Evolutionary conservation across 2,888 invertebrate genomes (phyloP), one percentile per base, ranked within the genome.

Genomic region (Orthosia gothica): DNA sequence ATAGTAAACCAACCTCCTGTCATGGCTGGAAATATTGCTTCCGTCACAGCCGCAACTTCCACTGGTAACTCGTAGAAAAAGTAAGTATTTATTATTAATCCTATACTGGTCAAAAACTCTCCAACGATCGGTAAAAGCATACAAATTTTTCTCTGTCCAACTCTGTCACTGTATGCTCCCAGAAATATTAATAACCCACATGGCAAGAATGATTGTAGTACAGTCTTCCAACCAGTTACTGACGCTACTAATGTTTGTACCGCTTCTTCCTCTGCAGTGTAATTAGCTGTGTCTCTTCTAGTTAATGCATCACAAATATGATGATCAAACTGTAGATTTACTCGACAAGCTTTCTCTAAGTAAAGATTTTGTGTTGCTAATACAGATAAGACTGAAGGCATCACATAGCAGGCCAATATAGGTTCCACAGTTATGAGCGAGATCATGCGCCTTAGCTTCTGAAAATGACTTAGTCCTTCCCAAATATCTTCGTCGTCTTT

Each of bases 1-100:
- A 98, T 98, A 49, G 98, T 98, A 91, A 98, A 98, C 98, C 98
- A 98, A 13, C 98, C 98, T 15, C 98, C 98, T 1, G 98, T 98
- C 12, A 98, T 90, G 0, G 98, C 98, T 4, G 98, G 98, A 93
- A 98, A 98, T 82, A 98, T 97, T 0, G 98, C 98, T 93, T 98
- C 98, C 0, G 98, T 97, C 9, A 98, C 97, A 0, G 98, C 98
- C 20, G 98, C 98, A 3, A 97, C 98, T 95, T 98, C 98, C 97
- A 98, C 98, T 0, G 98, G 98, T 55, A 98, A 94, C 89, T 98
- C 97, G 91, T 98, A 97, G 92, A 98, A 98, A 93, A 97, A 98
- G 90, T 98, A 98, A 23, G 98, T 98, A 92, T 98, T 98, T 5
- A 98, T 91, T 87, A 98, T 98, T 18, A 98, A 96, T 2, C 98